Base-by-base conservation (phyloP, 2,113 vertebrate genomes). In the Nettapus auritus region DNA sequence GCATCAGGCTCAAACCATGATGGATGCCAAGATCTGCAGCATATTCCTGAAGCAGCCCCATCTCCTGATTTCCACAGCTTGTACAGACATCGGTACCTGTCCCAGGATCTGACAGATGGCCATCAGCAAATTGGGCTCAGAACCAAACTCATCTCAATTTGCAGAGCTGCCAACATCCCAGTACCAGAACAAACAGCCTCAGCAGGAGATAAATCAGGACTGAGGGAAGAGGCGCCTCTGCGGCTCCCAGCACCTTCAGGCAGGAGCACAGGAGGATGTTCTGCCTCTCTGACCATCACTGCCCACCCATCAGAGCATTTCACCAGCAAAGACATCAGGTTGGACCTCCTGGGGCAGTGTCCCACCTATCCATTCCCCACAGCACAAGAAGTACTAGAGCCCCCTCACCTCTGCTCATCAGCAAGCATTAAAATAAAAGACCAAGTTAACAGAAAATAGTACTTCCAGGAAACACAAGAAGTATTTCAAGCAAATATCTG, bases 111-210 rank as follows among this genome's bases (percentile, higher is more conserved):
- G 94, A 91, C 93, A 94, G 95, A 97, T 94, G 94, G 94, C 85
- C 94, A 89, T 74, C 91, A 80, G 82, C 5, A 14, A 95, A 66
- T 52, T 4, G 12, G 96, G 96, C 96, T 96, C 90, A 31, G 88
- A 94, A 95, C 93, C 94, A 96, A 95, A 88, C 93, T 95, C 92
- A 94, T 93, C 94, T 94, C 93, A 86, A 93, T 95, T 90, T 95
- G 96, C 79, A 92, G 94, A 83, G 90, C 85, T 94, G 96, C 95
- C 95, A 97, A 3, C 64, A 90, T 36, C 93, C 95, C 92, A 90
- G 93, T 36, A 90, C 73, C 93, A 95, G 96, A 93, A 95, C 93
- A 96, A 96, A 96, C 71, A 97, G 96, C 88, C 88, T 90, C 93
- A 91, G 93, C 82, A 44, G 93, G 95, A 86, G 88, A 96, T 88